Evolutionary conservation across 2,888 invertebrate genomes (phyloP), one percentile per base, ranked within the genome.

Genomic region (Meiosimyza platycephala): DNA sequence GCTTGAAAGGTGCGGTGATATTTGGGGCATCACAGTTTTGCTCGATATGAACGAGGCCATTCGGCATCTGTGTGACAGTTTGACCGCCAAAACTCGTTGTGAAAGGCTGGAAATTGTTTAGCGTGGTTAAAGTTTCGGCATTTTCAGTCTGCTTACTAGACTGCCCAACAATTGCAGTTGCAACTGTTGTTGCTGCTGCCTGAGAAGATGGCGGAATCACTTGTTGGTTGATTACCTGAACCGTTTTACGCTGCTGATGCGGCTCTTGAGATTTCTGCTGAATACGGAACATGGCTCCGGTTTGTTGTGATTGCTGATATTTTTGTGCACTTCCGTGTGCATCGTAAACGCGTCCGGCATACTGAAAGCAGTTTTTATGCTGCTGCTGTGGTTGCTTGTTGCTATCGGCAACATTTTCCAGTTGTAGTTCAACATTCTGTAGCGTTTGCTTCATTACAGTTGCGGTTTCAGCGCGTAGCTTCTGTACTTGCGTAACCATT

Each of bases 31-130:
- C 76, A 65, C 75, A 74, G 55, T 70, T 80, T 74, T 81, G 82
- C 71, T 82, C 79, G 68, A 82, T 79, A 76, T 81, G 80, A 50
- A 82, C 81, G 75, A 81, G 78, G 22, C 81, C 81, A 63, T 82
- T 83, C 13, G 81, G 79, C 63, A 81, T 78, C 63, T 81, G 80
- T 1, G 81, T 80, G 12, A 82, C 79, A 0, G 80, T 82, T 74
- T 82, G 82, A 7, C 80, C 81, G 62, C 81, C 80, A 65, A 81
- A 78, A 6, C 79, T 79, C 16, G 79, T 80, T n/a, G 78, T 72
- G 69, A 80, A 75, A 33, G 55, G 22, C 51, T 76, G 77, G 11
- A 66, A 54, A 15, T 33, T 50, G 22, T 50, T 52, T 12, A 63
- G 72, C 62, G 70, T 52, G 2, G 22, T 51, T 28, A 62, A 50